Evolutionary conservation across 2,888 invertebrate species (phyloP), one percentile per base, ranked within the genome.

Genomic region (Hypolimnas misippus): DNA sequence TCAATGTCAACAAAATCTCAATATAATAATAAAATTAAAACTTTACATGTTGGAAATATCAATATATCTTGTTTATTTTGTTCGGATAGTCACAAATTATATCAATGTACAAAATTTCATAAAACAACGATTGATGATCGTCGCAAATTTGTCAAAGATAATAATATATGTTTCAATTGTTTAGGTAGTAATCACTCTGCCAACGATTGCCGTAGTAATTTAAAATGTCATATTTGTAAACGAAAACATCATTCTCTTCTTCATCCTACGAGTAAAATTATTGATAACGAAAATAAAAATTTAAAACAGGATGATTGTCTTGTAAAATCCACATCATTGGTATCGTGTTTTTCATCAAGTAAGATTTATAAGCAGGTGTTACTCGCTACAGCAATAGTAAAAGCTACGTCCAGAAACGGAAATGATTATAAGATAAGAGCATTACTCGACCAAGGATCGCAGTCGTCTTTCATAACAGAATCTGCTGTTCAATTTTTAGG

Each of bases 371-470:
- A 19, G n/a, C 69, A 70, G 44, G 70, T 72, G 14, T 61, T 76
- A 56, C 62, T 75, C 52, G 71, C 73, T 6, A 75, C 73, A 3
- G 73, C 76, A 12, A 16, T 50, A 29, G 29, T 50, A 29, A 29
- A 70, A 19, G 66, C 67, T 25, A 40, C 67, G 49, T 68, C 70
- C 4, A 65, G 57, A 31, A 52, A 49, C 12, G 62, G 55, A 8
- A 10, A 42, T 6, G 21, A n/a, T 46, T 53, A 40, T 7, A 17
- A 44, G 16, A 16, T 62, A 14, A 33, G 59, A 31, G 55, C 62
- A 10, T 42, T 63, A 16, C 38, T 66, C 19, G 66, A 66, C 58
- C 66, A 62, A 38, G 62, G 60, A 8, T 66, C 62, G 7, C 62
- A 63, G 17, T 46, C 40, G 7, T 66, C 66, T 0, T 66, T 66